These are phyloP conservation scores for Streptopelia turtur DNA, from an alignment of 2,797 vertebrate species.

Conservation along the genomic window DNA sequence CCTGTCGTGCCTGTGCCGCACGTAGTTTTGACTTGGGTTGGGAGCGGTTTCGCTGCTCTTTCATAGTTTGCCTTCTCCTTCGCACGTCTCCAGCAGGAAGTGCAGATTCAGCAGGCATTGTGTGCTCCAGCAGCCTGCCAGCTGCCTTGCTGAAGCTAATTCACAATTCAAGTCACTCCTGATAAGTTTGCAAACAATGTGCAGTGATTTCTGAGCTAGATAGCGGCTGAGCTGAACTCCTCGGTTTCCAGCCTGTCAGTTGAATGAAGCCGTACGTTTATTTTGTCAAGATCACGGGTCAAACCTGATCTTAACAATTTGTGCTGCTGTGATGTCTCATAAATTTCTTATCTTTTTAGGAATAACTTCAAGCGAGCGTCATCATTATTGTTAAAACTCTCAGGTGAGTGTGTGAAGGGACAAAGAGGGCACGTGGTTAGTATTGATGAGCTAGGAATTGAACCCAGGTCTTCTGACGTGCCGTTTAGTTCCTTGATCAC, in stretches of 20 bases:
- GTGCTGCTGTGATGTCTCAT: not conserved
- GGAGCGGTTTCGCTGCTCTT: slow-evolving; percentile 31
- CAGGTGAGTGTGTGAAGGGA: not conserved
- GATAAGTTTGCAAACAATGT: slow-evolving; percentile 63
- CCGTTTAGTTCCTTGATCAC: not conserved
- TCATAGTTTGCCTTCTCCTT: slow-evolving; percentile 62
- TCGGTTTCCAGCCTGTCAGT: not conserved
- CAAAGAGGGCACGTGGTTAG: not conserved
- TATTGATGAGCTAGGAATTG: not conserved
- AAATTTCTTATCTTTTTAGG: not conserved
- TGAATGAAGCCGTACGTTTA: not conserved
- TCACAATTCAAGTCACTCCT: slow-evolving; percentile 56
- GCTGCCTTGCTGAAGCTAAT: slow-evolving; percentile 52
- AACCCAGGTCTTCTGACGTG: slow-evolving; percentile 47
- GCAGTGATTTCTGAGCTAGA: slow-evolving; percentile 46
- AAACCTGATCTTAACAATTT: not conserved
- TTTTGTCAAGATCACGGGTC: not conserved
- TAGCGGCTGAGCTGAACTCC: slow-evolving; percentile 1
- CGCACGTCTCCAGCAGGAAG: slow-evolving; percentile 67
- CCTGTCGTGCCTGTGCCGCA: not conserved
- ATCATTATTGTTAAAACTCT: not conserved
- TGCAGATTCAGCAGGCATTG: slow-evolving; percentile 67
- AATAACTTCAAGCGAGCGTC: not conserved
- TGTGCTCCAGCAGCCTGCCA: slow-evolving; percentile 56
- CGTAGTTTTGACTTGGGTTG: not conserved